Evolutionary conservation across 2,113 vertebrate genomes (phyloP).

Genomic region (Hymenochirus boettgeri): DNA sequence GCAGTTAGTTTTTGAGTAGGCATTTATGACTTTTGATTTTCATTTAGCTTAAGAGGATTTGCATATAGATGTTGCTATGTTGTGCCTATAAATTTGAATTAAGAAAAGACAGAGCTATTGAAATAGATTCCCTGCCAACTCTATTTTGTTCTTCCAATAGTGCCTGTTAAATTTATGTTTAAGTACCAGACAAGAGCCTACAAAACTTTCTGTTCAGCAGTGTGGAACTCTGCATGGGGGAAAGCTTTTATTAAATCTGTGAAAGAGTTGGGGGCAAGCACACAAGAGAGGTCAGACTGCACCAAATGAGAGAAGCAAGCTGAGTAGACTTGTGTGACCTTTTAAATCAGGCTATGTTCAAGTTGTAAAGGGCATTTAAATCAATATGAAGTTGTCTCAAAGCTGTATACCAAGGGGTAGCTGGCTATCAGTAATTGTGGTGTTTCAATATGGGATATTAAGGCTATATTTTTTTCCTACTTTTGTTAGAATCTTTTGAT

Average conservation of each 20-base stretch:
- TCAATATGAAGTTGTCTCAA: conserved; percentile 26
- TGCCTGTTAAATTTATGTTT: conserved; percentile 46
- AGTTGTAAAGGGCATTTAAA: conserved; percentile 43
- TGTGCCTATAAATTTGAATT: conserved; percentile 46
- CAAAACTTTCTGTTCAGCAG: conserved; percentile 46
- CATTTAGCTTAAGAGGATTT: conserved; percentile 51
- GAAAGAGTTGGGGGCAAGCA: conserved; percentile 42
- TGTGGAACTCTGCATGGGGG: conserved; percentile 29
- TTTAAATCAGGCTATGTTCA: conserved; percentile 44
- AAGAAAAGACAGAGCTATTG: conserved; percentile 46
- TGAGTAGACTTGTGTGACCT: conserved; percentile 42
- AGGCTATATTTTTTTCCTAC: neutral
- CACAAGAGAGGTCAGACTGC: conserved; percentile 31
- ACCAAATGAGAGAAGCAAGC: conserved; percentile 36
- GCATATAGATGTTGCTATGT: conserved; percentile 48
- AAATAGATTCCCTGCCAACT: conserved; percentile 46
- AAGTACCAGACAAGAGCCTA: conserved; percentile 41
- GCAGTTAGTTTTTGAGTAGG: conserved; percentile 6
- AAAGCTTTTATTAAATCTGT: conserved; percentile 42
- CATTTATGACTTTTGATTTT: conserved; percentile 31
- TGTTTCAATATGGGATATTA: conserved; percentile 1
- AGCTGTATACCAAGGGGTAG: neutral
- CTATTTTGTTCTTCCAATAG: conserved; percentile 40
- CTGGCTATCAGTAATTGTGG: conserved; percentile 12
- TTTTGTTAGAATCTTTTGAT: neutral